Base-by-base conservation (phyloP, 2,888 invertebrate genomes). In the Stenodema calcarata region DNA sequence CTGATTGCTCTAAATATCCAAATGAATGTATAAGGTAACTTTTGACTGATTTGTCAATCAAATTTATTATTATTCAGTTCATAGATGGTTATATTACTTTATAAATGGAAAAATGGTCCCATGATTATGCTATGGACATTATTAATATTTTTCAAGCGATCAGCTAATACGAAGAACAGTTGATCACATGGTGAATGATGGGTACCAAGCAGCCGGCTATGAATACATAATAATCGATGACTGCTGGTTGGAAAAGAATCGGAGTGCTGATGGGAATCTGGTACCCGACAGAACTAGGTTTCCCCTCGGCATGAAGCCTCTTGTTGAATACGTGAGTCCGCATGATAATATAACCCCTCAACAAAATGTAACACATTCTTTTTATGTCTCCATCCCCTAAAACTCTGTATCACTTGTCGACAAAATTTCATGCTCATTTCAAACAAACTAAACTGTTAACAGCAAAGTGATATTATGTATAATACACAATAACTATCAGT, bases 201-300 rank as follows among this genome's bases (percentile, higher is more conserved):
- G 96, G 0, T 96, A 95, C 90, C 91, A 93, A 1, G 93, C 92
- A 11, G 94, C 93, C 1, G 96, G 96, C 0, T 96, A 96, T 90
- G 92, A 95, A 88, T 95, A 95, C 90, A 91, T 95, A 0, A 94
- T 94, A 80, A 94, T 95, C 76, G 95, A 95, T 89, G 95, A 96
- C 91, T 96, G 96, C 90, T 96, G 96, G 96, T 91, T 95, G 90
- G 94, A 94, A 89, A 93, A 92, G 89, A 90, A 93, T 14, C 91
- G 96, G 54, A 94, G 94, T 75, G 89, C 91, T 4, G 92, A 93
- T 0, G 93, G 94, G 0, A 92, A 92, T 81, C 91, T 96, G 79
- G 93, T 94, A 73, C 92, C 95, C 0, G 95, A 96, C 90, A 93
- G 92, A 18, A 89, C 92, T 79, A 92, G 96, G 82, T 96, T 96